These are phyloP conservation scores for Propsilocerus akamusi DNA, from an alignment of 1,140 invertebrate genomes.

Conservation along the genomic window DNA sequence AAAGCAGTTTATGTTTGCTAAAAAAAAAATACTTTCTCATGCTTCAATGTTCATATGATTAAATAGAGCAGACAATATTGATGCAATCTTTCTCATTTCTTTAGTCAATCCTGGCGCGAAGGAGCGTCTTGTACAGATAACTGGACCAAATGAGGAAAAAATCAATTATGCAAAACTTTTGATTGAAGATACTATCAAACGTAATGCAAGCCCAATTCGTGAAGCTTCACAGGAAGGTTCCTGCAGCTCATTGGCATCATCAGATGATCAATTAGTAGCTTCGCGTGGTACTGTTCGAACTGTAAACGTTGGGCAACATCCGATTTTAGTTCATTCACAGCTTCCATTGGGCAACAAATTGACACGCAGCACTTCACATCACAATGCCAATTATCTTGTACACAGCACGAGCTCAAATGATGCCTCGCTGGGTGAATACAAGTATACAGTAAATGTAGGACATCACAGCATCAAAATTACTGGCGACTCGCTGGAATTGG, in stretches of 20 bases:
- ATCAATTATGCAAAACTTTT: conserved; percentile 80
- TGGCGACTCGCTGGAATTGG: conserved; percentile 61
- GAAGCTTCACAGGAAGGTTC: conserved; percentile 34
- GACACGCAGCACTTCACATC: conserved; percentile 7
- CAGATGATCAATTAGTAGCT: conserved; percentile 26
- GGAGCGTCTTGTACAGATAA: conserved; percentile 83
- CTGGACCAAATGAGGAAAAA: conserved; percentile 75
- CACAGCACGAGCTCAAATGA: conserved; percentile 37
- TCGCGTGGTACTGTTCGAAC: conserved; percentile 20
- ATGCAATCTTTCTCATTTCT: conserved; percentile 21
- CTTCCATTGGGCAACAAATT: conserved; percentile 10
- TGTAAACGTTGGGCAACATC: conserved; percentile 14
- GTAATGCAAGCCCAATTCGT: conserved; percentile 77
- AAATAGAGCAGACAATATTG: too few species aligned
- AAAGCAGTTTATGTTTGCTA: too few species aligned
- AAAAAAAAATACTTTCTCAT: too few species aligned
- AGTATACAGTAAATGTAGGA: conserved; percentile 66
- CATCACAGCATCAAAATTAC: conserved; percentile 66
- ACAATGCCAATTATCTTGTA: not conserved
- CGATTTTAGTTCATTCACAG: conserved; percentile 8
- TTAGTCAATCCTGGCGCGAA: conserved; percentile 77
- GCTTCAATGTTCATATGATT: too few species aligned
- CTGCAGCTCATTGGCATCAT: conserved; percentile 50
- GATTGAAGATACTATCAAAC: conserved; percentile 80
- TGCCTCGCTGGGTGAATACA: conserved; percentile 66